Conservation (phyloP, 2,888 invertebrate species). For the Pandemis cinnamomeana region DNA sequence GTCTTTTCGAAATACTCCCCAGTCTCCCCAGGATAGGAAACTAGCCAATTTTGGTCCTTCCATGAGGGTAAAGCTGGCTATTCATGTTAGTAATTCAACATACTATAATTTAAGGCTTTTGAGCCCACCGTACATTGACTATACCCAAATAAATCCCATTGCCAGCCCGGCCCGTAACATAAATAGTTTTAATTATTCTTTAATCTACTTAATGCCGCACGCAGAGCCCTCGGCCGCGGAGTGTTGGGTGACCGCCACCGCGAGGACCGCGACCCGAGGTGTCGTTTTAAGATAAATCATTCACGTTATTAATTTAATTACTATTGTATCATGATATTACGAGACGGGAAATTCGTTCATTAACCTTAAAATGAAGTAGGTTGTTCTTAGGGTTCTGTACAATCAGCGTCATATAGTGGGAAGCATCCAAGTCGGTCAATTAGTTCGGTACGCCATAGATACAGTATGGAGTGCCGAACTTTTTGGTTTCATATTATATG, state of each 20-base stretch:
- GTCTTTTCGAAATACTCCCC: too few relatives aligned
- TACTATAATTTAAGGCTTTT: background rate
- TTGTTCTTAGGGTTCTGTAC: too few relatives aligned
- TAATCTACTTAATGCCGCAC: constrained; percentile 1
- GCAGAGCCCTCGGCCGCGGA: background rate
- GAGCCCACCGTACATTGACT: background rate
- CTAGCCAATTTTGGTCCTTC: too few relatives aligned
- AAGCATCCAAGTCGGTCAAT: too few relatives aligned
- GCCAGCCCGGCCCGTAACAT: background rate
- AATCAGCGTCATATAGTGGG: too few relatives aligned
- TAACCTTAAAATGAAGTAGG: too few relatives aligned
- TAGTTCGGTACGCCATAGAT: too few relatives aligned
- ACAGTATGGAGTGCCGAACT: too few relatives aligned
- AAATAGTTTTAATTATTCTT: constrained; percentile 6
- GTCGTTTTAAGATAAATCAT: constrained; percentile 3
- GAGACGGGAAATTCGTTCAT: background rate
- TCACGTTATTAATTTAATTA: background rate
- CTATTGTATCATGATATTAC: background rate
- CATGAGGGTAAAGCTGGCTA: too few relatives aligned
- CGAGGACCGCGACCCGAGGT: background rate
- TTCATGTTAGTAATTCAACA: background rate
- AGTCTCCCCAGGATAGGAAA: too few relatives aligned
- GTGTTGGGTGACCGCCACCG: background rate
- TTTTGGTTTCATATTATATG: too few relatives aligned
- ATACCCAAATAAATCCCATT: background rate